Percentiles rank a stretch among this genome's conserved stretches.
These are phyloP conservation scores for Stercorarius parasiticus DNA, from an alignment of 2,113 vertebrate genomes.

Conservation along the genomic window DNA sequence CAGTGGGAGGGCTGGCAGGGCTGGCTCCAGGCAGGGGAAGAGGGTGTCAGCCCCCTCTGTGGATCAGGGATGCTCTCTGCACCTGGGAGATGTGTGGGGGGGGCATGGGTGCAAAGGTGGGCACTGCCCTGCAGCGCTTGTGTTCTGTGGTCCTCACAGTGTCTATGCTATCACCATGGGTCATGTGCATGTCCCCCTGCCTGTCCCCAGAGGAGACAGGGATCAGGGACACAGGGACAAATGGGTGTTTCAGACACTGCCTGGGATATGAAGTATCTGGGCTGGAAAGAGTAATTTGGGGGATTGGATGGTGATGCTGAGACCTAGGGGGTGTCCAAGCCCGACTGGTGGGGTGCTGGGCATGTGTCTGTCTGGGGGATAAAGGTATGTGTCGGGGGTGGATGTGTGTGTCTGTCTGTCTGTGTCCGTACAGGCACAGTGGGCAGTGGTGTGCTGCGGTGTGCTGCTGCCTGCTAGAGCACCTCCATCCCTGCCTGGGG, in stretches of 20 bases:
- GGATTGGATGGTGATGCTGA: neutral
- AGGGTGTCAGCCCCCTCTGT: neutral
- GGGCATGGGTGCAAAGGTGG: neutral
- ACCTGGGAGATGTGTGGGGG: neutral
- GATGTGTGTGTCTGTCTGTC: neutral
- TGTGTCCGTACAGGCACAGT: neutral
- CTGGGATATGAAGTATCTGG: neutral
- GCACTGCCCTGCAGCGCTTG: accelerated
- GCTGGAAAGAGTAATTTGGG: neutral
- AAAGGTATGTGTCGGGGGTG: neutral
- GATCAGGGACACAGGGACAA: neutral
- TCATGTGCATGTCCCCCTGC: accelerated
- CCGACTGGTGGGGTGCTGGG: accelerated
- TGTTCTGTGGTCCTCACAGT: neutral
- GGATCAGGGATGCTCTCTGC: neutral
- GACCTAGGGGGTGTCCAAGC: neutral
- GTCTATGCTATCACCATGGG: neutral
- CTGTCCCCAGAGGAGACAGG: neutral
- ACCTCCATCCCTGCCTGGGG: neutral
- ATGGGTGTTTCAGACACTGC: neutral
- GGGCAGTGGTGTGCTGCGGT: neutral
- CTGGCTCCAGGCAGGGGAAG: neutral
- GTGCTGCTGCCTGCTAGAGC: neutral
- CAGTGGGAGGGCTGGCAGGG: neutral
- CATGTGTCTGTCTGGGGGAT: neutral